Evolutionary conservation across 2,113 vertebrate species (phyloP).

Genomic region (Cynocephalus volans): DNA sequence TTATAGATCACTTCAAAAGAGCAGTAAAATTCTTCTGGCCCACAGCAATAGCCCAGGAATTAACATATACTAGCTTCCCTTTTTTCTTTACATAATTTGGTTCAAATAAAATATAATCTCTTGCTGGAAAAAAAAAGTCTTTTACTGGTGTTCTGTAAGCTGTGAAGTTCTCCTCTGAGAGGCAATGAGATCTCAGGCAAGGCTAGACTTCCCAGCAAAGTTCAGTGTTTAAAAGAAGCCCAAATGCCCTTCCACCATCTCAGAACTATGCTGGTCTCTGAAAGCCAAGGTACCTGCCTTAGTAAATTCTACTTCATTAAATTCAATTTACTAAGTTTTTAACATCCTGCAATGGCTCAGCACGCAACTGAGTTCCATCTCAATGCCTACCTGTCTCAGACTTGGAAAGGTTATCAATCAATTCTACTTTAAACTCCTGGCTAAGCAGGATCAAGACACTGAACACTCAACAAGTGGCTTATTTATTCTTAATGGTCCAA

Average conservation of each 20-base stretch:
- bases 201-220: slow-evolving; percentile 6
- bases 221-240: slow-evolving; percentile 45
- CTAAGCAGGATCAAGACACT: slow-evolving; percentile 51
- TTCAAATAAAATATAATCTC: slow-evolving; percentile 39
- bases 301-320: slow-evolving; percentile 57
- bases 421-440: slow-evolving; percentile 58
- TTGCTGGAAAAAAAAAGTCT: background rate
- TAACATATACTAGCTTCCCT: background rate
- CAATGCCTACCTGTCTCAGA: slow-evolving; percentile 21
- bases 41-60: slow-evolving; percentile 15
- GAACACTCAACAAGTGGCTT: slow-evolving; percentile 4
- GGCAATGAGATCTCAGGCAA: background rate
- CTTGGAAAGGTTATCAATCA: background rate
- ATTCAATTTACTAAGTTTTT: slow-evolving; percentile 30
- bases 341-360: background rate
- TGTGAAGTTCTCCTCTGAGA: background rate
- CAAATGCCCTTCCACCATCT: slow-evolving; percentile 28
- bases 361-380: slow-evolving; percentile 19
- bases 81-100: slow-evolving; percentile 39
- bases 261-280: background rate
- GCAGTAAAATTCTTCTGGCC: background rate
- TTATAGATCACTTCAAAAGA: slow-evolving; percentile 70
- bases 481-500: slow-evolving; percentile 31
- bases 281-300: background rate
- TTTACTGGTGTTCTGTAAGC: slow-evolving; percentile 12